Evolutionary conservation across 92 coral and sea anemone genomes (phyloP), one percentile per base, ranked within the genome.

Genomic region (Micromussa lordhowensis): DNA sequence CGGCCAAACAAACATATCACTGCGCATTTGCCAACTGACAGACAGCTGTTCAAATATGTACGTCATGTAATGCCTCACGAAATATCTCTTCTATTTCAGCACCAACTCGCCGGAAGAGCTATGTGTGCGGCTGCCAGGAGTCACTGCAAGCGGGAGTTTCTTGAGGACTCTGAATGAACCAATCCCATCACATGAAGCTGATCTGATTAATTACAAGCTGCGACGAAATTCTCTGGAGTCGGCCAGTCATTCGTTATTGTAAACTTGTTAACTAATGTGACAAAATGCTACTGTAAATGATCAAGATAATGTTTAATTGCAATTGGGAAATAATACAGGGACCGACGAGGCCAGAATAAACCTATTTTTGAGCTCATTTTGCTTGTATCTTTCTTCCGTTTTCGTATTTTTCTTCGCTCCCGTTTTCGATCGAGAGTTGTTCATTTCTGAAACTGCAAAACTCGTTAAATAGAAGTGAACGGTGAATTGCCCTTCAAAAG

Each of bases 81-180:
- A 68, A 36, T 9, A 6, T 68, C 68, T 48, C 4, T 51, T 64
- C 22, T 70, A 24, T 83, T 89, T 76, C 51, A 91, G 93, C 92
- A 90, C 24, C 83, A 81, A 75, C 30, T 78, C 74, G 94, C 92
- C 19, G 89, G 87, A 3, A 36, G 88, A 6, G 90, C 77, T 18
- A 69, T 93, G 49, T 93, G 96, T 32, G 30, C 49, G 28, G 92
- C 87, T 0, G 94, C 96, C 66, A 89, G 96, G 72, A 80, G 75
- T 68, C 96, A 93, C 86, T 90, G 92, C 79, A 88, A 92, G 35
- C 87, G 90, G 18, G 75, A 81, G 38, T 36, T 86, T 64, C 19
- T 59, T 44, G 63, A 31, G 16, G 89, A 61, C 66, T 49, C 26
- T 26, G 83, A 77, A 86, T 86, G 32, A 58, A 44, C 78, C 78